Evolutionary conservation across 2,888 invertebrate genomes (phyloP), one percentile per base, ranked within the genome.

Genomic region (Pachliopta kotzebuea): DNA sequence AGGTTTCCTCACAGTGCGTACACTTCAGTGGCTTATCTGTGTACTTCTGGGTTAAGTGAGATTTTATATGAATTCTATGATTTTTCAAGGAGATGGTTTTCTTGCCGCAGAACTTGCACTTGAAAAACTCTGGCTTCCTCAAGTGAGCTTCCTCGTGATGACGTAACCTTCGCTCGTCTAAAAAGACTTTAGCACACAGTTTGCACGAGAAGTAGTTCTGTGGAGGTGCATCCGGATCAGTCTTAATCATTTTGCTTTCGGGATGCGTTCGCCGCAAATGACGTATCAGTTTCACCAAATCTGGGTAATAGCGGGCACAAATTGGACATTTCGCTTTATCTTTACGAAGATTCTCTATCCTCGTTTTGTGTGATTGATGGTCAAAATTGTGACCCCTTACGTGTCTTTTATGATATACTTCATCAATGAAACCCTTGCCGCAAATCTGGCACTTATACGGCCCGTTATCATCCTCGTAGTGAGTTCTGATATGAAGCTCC

Each of bases 301-400:
- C 86, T 0, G 90, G 84, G 62, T 91, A 92, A 72, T 76, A 86
- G 14, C 88, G 81, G 1, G 80, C 74, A 66, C 92, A 92, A 60
- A 91, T 89, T 0, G 92, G 91, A 69, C 92, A 92, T 68, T 88
- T 89, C 1, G 89, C 87, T 69, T 89, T 90, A 56, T 83, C 84
- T 66, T 87, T 89, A 20, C 89, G 76, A 9, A 90, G 75, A 60
- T 83, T 88, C 52, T 85, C 90, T 54, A 89, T 79, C 14, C 88
- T 77, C 64, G 86, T 86, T 66, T 89, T 82, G 63, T 90, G 90
- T 0, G 83, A 84, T 49, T 83, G 83, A 68, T 88, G 74, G 66
- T 90, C 90, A 60, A 92, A 90, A 68, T 91, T 93, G 74, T 93
- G 93, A 1, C 92, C 91, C 68, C 93, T 93, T 4, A 90, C 71